A percentile compares a stretch with the other conserved stretches of the same genome.
phyloP scores from a whole-genome alignment of 2,888 invertebrate species.

The Agrochola circellaris region DNA sequence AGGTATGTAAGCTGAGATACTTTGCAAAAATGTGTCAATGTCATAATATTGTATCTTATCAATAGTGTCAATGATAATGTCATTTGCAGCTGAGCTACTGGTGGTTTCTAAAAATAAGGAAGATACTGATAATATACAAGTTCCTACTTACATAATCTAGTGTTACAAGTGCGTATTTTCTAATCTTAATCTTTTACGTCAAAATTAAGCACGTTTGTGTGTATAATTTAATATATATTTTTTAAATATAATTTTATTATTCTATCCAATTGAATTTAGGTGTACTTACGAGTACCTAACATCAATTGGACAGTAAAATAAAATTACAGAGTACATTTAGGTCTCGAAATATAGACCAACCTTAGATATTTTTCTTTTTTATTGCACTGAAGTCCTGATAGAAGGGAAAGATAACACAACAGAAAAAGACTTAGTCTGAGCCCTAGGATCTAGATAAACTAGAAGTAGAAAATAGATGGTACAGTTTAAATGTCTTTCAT shows the following conservation, averaged over 20 bases:
- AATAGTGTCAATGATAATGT: constrained; percentile 73
- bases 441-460: constrained; percentile 14
- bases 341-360: background rate
- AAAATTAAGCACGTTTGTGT: background rate
- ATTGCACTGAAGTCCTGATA: constrained; percentile 2
- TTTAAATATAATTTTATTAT: background rate
- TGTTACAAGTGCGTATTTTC: background rate
- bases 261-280: background rate
- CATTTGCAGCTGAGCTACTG: constrained; percentile 52
- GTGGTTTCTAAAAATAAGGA: constrained; percentile 46
- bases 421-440: constrained; percentile 4
- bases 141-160: constrained; percentile 11
- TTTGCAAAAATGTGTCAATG: constrained; percentile 77
- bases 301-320: too few relatives aligned
- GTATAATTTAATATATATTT: too few relatives aligned
- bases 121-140: constrained; percentile 39
- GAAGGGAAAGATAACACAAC: background rate
- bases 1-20: constrained; percentile 53
- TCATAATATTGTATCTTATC: constrained; percentile 73
- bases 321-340: background rate
- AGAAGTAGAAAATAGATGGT: constrained; percentile 13
- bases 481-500: constrained; percentile 5
- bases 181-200: background rate
- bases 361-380: background rate
- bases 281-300: too few relatives aligned